Evolutionary conservation across 2,797 vertebrate genomes (phyloP), one percentile per base, ranked within the genome.

Genomic region (Halcyon badia): DNA sequence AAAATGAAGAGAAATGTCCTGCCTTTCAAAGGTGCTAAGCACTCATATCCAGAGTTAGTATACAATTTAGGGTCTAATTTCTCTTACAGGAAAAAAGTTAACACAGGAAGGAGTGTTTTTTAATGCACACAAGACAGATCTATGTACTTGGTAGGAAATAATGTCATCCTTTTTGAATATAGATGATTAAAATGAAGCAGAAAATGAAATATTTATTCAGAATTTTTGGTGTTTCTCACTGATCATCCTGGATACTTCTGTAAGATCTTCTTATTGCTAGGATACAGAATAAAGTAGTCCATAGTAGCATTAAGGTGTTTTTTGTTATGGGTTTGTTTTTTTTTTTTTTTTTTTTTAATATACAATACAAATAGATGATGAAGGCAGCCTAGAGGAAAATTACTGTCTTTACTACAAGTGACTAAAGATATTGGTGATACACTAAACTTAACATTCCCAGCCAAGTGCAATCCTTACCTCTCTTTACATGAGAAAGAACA

Each of bases 51-150:
- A 68, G 22, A 83, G 11, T 70, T 89, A 73, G 33, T 46, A 52
- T 48, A 83, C 22, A 89, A 93, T 80, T 73, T 54, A 73, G n/a
- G 24, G 58, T 85, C 24, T 89, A 49, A 65, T 81, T 91, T 93
- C 57, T 83, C 14, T 61, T 33, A 31, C 0, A 1, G 61, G 21
- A 72, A 81, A 68, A 61, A 85, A 49, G 15, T 31, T 78, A 68
- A 70, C 22, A n/a, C 5, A 48, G 42, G 26, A 79, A 72, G 37
- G 89, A 84, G 20, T 81, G 16, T 3, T 78, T 92, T 81, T 68
- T 57, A 81, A 41, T 82, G 12, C 64, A 66, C 21, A 14, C 8
- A 30, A 66, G 42, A 24, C 11, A 79, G 12, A 69, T 64, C 33
- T 51, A 5, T 72, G 13, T 44, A 48, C 35, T 65, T 57, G 10